Evolutionary conservation across 2,888 invertebrate genomes (phyloP).

Genomic region (Caenorhabditis afra): DNA sequence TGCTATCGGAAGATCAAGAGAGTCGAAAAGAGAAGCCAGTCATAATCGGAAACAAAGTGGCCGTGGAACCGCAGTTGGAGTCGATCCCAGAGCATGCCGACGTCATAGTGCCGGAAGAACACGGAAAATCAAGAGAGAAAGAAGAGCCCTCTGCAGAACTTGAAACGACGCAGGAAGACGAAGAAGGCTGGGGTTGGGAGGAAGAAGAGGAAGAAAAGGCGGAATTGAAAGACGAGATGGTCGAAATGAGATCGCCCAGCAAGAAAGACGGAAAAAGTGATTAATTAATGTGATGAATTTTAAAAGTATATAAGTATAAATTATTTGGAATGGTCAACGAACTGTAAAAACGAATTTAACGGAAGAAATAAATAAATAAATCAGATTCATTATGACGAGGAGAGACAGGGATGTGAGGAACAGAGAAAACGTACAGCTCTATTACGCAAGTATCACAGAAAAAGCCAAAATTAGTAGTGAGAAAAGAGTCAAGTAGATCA

Average conservation of each 20-base stretch:
- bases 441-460: slow-evolving; percentile 48
- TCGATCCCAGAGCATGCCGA: slow-evolving; percentile 21
- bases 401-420: slow-evolving; percentile 18
- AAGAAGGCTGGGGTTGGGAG: not conserved
- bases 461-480: slow-evolving; percentile 24
- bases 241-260: not conserved
- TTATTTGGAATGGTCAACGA: slow-evolving; percentile 35
- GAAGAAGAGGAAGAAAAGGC: not conserved
- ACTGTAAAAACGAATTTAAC: slow-evolving; percentile 1
- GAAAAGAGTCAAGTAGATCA: slow-evolving; percentile 26
- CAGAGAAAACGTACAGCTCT: slow-evolving; percentile 4
- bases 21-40: not conserved
- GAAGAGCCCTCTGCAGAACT: no score
- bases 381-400: slow-evolving; percentile 39
- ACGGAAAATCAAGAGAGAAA: not conserved
- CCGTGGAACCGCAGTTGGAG: slow-evolving; percentile 12
- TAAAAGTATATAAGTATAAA: slow-evolving; percentile 25
- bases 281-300: slow-evolving; percentile 16
- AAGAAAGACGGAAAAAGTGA: slow-evolving; percentile 45
- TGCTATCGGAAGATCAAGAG: not conserved
- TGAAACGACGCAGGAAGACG: not conserved
- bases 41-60: slow-evolving; percentile 1
- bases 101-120: not conserved
- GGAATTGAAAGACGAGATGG: slow-evolving; percentile 33
- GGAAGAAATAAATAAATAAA: not conserved